phyloP scores from a whole-genome alignment of 2,888 invertebrate genomes.

The Amphipoea lucens region DNA sequence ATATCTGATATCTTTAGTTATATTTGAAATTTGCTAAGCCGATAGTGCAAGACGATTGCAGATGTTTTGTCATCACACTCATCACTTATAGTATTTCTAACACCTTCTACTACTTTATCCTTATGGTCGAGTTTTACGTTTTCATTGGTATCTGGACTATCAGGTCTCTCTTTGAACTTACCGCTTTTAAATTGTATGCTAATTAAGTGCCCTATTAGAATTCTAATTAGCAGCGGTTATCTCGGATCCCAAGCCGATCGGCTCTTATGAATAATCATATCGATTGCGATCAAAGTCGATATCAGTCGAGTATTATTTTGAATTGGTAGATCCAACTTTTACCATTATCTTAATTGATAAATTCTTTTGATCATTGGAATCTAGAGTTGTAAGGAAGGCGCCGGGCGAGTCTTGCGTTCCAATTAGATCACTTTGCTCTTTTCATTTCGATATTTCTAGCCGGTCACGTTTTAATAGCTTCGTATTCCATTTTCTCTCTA shows the following conservation, averaged over 20 bases:
- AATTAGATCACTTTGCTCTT: slow-evolving; percentile 12
- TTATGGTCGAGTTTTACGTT: slow-evolving; percentile 13
- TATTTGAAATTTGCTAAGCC: slow-evolving; percentile 74
- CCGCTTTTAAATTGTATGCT: slow-evolving; percentile 51
- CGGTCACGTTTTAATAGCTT: slow-evolving; percentile 69
- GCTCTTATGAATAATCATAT: slow-evolving; percentile 60
- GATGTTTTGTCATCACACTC: slow-evolving; percentile 38
- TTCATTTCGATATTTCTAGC: slow-evolving; percentile 35
- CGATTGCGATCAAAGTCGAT: slow-evolving; percentile 56
- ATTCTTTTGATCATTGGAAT: slow-evolving; percentile 37
- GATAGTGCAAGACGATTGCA: slow-evolving; percentile 65
- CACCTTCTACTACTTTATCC: slow-evolving; percentile 5
- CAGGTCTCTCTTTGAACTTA: slow-evolving; percentile 31
- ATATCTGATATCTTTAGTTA: slow-evolving; percentile 78
- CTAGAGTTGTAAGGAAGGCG: not conserved
- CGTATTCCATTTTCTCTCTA: slow-evolving; percentile 64
- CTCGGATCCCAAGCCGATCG: slow-evolving; percentile 36
- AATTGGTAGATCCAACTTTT: slow-evolving; percentile 13
- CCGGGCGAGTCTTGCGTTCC: not conserved
- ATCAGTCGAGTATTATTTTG: slow-evolving; percentile 56
- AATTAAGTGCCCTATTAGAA: slow-evolving; percentile 49
- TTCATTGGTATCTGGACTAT: slow-evolving; percentile 30
- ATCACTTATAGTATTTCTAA: slow-evolving; percentile 19
- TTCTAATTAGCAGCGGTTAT: slow-evolving; percentile 54
- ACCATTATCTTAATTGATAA: slow-evolving; percentile 58